Conservation (phyloP, 1,140 invertebrate species). For the Drosophila yakuba region DNA sequence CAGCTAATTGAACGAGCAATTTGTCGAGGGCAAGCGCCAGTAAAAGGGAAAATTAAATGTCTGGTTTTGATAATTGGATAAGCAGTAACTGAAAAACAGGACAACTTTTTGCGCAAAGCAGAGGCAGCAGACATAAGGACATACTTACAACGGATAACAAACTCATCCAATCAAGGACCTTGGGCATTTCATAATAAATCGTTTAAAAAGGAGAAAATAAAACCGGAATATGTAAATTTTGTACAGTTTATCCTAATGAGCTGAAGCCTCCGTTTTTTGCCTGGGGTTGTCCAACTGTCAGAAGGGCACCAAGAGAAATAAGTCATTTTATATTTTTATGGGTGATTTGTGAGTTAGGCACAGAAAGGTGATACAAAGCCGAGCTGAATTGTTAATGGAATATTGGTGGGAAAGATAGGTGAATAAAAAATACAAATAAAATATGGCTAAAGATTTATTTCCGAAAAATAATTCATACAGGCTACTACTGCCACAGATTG, state of each 20-base stretch:
- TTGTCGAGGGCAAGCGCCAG: conserved; percentile 37
- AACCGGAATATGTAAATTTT: conserved; percentile 70
- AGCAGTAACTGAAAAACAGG: conserved; percentile 43
- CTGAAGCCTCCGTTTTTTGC: conserved; percentile 17
- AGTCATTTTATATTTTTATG: conserved; percentile 77
- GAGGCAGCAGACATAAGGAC: conserved; percentile 11
- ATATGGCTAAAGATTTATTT: no score
- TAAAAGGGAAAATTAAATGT: conserved; percentile 70
- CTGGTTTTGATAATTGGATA: conserved; percentile 61
- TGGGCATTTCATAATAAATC: conserved; percentile 60
- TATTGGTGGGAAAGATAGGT: conserved; percentile 1
- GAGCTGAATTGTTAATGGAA: conserved; percentile 13
- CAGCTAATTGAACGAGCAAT: conserved; percentile 62
- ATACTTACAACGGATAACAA: conserved; percentile 37
- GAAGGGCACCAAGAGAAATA: conserved; percentile 47
- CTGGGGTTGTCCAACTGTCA: conserved; percentile 34
- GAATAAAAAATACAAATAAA: no score
- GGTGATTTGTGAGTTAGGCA: conserved; percentile 52
- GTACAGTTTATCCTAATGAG: conserved; percentile 80
- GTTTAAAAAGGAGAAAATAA: conserved; percentile 19
- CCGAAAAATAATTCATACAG: no score
- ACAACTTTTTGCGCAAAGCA: conserved; percentile 24
- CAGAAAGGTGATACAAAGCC: conserved; percentile 2
- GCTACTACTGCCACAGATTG: no score
- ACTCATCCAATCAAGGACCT: conserved; percentile 20